Base-by-base conservation (phyloP, 2,888 invertebrate species). In the Nymphalis polychloros region DNA sequence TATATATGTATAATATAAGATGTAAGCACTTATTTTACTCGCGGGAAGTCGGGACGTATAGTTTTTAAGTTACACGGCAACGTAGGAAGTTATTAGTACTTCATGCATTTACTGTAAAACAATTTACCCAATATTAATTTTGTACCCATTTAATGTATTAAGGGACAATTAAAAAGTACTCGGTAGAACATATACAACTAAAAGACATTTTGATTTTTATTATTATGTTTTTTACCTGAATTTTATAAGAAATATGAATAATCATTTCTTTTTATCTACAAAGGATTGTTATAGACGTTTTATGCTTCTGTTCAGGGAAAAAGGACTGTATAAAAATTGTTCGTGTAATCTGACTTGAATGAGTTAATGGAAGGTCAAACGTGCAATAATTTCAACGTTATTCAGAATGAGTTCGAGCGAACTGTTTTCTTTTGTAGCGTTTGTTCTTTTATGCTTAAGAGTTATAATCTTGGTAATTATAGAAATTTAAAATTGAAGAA, bases 351-450 rank as follows among this genome's bases (percentile, higher is more conserved):
- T 48, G 60, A 60, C 47, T 48, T 60, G 60, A 60, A 60, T 60
- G 60, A 57, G 41, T 47, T 48, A 60, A 60, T 47, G 60, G 47
- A 47, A 60, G 60, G 60, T 47, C 46, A 60, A 60, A 60, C 23
- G 60, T 48, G 60, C 10, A 60, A 60, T 60, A 60, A 60, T 47
- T 23, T 17, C 47, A 60, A 23, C 20, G 47, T 47, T 46, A 16
- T 59, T 60, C 47, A 47, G 19, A 60, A 17, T 8, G 23, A 60
- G 27, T 35, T 47, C 16, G 17, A 48, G 27, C n/a, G 19, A 20
- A 46, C 20, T 41, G 59, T 46, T 41, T 19, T 59, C 59, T 59
- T 59, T 59, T 59, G 5, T 41, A 41, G 13, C 16, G 19, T 59
- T 46, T 59, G 20, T 59, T 59, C 41, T 20, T 59, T 41, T 59